A percentile compares a stretch with the other conserved stretches of the same genome.
These are phyloP conservation scores for Atrichornis clamosus DNA, from an alignment of 2,113 vertebrate species.

Conservation along the genomic window DNA sequence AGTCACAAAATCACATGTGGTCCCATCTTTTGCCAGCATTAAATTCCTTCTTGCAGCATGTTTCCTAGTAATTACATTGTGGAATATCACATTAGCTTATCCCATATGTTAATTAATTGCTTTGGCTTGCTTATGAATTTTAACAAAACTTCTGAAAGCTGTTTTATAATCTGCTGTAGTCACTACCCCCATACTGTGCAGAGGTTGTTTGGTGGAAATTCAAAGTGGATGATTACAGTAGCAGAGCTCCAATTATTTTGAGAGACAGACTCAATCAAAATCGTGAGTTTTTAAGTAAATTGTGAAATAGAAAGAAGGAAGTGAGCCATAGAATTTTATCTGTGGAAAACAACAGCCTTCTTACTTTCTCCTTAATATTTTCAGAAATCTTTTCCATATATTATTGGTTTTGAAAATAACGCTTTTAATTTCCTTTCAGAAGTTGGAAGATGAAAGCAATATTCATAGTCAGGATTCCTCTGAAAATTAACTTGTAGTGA, in stretches of 20 bases:
- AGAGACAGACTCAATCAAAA: background rate
- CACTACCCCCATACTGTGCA: background rate
- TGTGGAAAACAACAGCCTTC: background rate
- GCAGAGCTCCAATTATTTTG: background rate
- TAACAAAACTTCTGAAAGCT: conserved; percentile 19
- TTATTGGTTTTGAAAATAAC: background rate
- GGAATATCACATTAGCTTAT: background rate
- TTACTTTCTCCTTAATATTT: background rate
- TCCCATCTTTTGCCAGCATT: background rate
- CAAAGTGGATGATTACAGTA: background rate
- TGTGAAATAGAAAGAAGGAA: background rate
- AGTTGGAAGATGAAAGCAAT: background rate
- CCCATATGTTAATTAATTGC: conserved; percentile 35
- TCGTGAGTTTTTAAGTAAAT: background rate
- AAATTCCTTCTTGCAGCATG: background rate
- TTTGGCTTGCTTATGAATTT: conserved; percentile 20
- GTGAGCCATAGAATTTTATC: background rate
- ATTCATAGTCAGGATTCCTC: background rate
- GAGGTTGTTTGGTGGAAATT: background rate
- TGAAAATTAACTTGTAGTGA: background rate
- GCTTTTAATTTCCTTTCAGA: background rate
- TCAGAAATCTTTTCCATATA: background rate
- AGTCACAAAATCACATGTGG: background rate
- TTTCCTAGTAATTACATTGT: conserved; percentile 24
- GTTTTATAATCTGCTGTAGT: conserved; percentile 12